Base-by-base conservation (phyloP, 2,113 vertebrate species). In the Pelecanus crispus region DNA sequence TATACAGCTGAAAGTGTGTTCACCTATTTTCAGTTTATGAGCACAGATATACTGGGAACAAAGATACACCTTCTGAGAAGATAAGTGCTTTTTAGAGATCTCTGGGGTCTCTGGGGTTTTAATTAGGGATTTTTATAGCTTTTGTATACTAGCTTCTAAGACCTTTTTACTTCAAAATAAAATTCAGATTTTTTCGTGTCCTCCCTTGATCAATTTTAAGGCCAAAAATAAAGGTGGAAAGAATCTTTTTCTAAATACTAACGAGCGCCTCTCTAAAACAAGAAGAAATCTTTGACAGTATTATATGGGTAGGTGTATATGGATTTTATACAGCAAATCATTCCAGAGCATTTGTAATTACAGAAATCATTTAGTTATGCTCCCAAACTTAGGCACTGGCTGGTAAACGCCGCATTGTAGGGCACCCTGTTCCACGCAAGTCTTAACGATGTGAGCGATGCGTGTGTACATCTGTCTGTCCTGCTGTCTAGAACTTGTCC, bases 61-160 rank as follows among this genome's bases (percentile, higher is more conserved):
- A 95, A 94, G 88, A 86, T 85, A 25, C 17, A 70, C 67, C 52
- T 91, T 96, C 67, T n/a, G 93, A 97, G 92, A 78, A 95, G 85
- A 79, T 75, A 81, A 97, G 92, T 89, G 83, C 89, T 82, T 94
- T 96, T 94, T 94, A 74, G 88, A 95, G 67, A 78, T 92, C 63
- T 91, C 73, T 75, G 67, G 58, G 49, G 58, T 97, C 97, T 95
- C 96, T 92, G 58, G 96, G 91, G 95, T 95, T 97, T 97, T 97
- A 97, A 96, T 97, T 97, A 97, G 82, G 84, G 89, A 78, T 93
- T 95, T 97, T 97, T 94, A 94, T 92, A 81, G 91, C 87, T 93
- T 96, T 97, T 94, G 87, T 95, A 42, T 87, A 78, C 9, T 28
- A 89, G 84, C 71, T 95, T 94, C 92, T 88, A 81, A 96, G 85